Percentiles rank a stretch among this genome's conserved stretches.
Evolutionary conservation across 2,797 vertebrate genomes (phyloP).

Genomic region (Podargus strigoides): DNA sequence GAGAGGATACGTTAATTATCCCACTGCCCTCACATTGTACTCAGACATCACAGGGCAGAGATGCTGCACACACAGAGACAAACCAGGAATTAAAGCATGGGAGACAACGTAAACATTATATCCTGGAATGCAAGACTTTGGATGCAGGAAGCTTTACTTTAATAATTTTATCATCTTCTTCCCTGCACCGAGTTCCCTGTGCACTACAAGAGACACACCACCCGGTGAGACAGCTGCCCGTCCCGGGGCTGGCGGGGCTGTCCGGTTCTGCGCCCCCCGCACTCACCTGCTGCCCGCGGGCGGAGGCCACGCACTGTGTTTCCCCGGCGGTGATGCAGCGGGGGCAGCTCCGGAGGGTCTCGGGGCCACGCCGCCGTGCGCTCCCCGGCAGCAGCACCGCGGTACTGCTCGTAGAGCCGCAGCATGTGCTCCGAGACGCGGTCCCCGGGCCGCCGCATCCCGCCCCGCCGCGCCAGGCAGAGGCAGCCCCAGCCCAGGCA

Average conservation of each 20-base stretch:
- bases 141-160: neutral
- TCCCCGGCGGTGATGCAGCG: conserved; percentile 75
- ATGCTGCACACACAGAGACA: accelerated
- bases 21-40: neutral
- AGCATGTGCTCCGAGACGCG: conserved; percentile 91
- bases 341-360: neutral
- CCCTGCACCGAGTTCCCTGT: accelerated
- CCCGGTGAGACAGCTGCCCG: too few species aligned
- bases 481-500: conserved; percentile 81
- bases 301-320: conserved; percentile 90
- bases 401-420: conserved; percentile 87
- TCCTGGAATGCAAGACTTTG: accelerated
- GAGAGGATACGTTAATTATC: neutral
- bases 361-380: conserved; percentile 62
- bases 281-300: conserved; percentile 70
- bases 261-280: too few species aligned
- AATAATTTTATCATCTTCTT: neutral
- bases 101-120: accelerated
- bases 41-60: neutral
- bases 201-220: neutral
- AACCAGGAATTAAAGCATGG: neutral
- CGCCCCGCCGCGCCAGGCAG: conserved; percentile 73
- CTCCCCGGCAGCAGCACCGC: conserved; percentile 48
- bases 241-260: too few species aligned
- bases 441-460: conserved; percentile 70